These are phyloP conservation scores for Piscicola geometra DNA, from an alignment of 2,888 invertebrate species.

Conservation along the genomic window DNA sequence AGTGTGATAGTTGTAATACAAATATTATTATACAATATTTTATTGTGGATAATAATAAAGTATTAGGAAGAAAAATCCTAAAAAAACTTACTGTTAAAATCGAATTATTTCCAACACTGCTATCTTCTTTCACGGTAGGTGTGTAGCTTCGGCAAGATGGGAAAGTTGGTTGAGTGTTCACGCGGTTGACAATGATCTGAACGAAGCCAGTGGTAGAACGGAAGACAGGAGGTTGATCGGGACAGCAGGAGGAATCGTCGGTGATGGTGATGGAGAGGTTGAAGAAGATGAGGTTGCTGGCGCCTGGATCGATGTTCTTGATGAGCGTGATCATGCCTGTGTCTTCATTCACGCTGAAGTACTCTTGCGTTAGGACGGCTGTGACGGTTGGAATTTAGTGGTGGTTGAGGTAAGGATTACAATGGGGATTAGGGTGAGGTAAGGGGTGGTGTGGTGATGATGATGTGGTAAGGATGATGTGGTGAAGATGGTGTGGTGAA, in stretches of 20 bases:
- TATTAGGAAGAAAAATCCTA: not conserved
- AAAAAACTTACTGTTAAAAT: slow-evolving; percentile 39
- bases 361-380: not conserved
- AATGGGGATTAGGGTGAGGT: too few species aligned
- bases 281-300: slow-evolving; percentile 61
- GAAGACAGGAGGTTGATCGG: not conserved
- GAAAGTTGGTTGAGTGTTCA: slow-evolving; percentile 44
- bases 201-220: slow-evolving; percentile 29
- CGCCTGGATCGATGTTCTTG: slow-evolving; percentile 43
- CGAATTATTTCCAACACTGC: slow-evolving; percentile 10
- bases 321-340: slow-evolving; percentile 51
- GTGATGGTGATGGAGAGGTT: slow-evolving; percentile 91
- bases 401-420: too few species aligned
- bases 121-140: slow-evolving; percentile 36
- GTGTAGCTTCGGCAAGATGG: slow-evolving; percentile 36
- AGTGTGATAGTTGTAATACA: too few species aligned
- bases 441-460: too few species aligned
- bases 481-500: too few species aligned
- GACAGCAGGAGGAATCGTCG: slow-evolving; percentile 84
- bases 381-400: too few species aligned
- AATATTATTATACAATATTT: too few species aligned
- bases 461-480: too few species aligned
- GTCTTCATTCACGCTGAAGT: slow-evolving; percentile 49
- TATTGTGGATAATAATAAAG: too few species aligned
- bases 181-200: slow-evolving; percentile 28